Base-by-base conservation (phyloP, 2,888 invertebrate genomes). In the Gastrophysa polygoni region DNA sequence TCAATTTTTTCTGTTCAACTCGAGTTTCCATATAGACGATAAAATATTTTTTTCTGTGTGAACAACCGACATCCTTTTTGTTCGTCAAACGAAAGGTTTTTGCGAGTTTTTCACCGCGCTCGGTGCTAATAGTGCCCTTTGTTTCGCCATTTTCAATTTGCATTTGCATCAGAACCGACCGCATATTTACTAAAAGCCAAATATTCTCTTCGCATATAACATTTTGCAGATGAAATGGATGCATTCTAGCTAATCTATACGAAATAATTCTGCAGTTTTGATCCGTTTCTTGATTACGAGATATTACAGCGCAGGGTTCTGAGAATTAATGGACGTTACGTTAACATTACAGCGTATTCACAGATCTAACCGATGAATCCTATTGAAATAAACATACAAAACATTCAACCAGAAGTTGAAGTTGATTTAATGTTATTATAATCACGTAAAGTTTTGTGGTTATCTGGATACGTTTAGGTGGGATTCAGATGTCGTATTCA, bases 141-240 rank as follows among this genome's bases (percentile, higher is more conserved):
- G 54, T 54, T 54, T 54, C 16, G 54, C 54, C 28, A 17, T 54
- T 54, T 54, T 43, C 54, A 54, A 54, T 54, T 54, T 54, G 28
- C 54, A 24, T 54, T 54, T 28, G 28, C 54, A 17, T 20, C 54
- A 16, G 28, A 43, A 21, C 11, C 43, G 16, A 28, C 54, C 14
- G 17, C 44, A 17, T 21, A 17, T 44, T 17, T 38, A 43, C 54
- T 14, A 20, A 54, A 24, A 43, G 24, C 24, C 43, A 54, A 43
- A 54, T 54, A 54, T 28, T 44, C 43, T 24, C 17, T 54, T 24
- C 21, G 43, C 14, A 43, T 24, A n/a, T 16, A 54, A 43, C 24
- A 54, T 54, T 54, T 8, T 21, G 18, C 38, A 38, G 18, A n/a
- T 54, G n/a, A 38, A 51, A 16, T 38, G 48, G 6, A 38, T 14